Base-by-base conservation (phyloP, 2,113 vertebrate species). In the Zosterops pallidus region DNA sequence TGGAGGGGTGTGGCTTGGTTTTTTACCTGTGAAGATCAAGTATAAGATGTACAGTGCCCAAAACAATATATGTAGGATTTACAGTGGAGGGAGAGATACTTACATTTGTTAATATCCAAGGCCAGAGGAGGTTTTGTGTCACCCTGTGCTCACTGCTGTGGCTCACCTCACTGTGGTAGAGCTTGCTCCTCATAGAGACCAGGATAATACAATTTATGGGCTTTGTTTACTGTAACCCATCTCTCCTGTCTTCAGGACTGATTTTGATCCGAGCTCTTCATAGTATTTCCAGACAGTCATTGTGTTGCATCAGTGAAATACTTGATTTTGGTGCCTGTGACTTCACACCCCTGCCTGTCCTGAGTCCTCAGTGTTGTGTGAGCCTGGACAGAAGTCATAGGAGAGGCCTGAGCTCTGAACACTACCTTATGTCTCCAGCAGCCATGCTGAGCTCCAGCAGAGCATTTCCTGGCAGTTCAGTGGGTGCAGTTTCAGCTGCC, bases 371-470 rank as follows among this genome's bases (percentile, higher is more conserved):
- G 1, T 19, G 23, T 4, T 59, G n/a, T 85, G 35, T 50, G 35
- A 71, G 49, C n/a, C 11, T 0, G 0, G 55, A 12, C 23, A 55
- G 72, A 33, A 65, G 41, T 52, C 14, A 12, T 39, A 44, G 74
- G 60, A 42, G 64, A 56, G 59, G 33, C 28, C 57, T 42, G 64
- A 71, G 65, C 83, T 60, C 70, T 82, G 94, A 92, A 7, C 65
- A 23, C 15, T n/a, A 31, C 92, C 95, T 88, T 92, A 41, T 95
- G 95, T 75, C 92, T 91, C 20, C 79, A 69, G 86, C 89, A 90
- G 71, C 89, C 78, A 6, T 20, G 46, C 72, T 0, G 31, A 70
- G 81, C 31, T 46, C 6, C 44, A 64, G 83, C 33, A 78, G 55
- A 2, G 52, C 28, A 0, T 64, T 77, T 86, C 22, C 82, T 87